Conservation (phyloP, 2,113 vertebrate species). For the Lycocorax pyrrhopterus region DNA sequence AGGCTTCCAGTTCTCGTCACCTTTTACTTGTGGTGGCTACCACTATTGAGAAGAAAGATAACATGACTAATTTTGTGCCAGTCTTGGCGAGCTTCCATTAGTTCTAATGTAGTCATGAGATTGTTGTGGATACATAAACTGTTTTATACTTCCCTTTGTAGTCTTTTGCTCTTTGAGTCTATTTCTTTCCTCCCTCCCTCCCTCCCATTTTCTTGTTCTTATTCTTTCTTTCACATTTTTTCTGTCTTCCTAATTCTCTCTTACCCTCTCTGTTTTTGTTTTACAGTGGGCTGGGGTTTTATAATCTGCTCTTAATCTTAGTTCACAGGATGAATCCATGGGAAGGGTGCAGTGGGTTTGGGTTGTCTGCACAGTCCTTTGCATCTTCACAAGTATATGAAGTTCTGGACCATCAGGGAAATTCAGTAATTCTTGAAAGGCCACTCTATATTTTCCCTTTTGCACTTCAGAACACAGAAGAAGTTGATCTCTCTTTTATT, state of each 20-base stretch:
- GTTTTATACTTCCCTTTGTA: neutral
- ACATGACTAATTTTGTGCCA: neutral
- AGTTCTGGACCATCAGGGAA: neutral
- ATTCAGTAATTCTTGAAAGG: neutral
- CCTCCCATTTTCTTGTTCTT: neutral
- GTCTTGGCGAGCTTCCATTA: neutral
- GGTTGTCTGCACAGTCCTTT: neutral
- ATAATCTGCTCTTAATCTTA: neutral
- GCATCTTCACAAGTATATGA: neutral
- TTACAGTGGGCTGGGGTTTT: neutral
- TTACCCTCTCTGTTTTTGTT: neutral
- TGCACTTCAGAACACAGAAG: neutral
- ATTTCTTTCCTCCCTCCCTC: neutral
- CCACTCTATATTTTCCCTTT: neutral
- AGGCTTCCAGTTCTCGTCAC: neutral
- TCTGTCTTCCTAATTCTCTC: neutral
- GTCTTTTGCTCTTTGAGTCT: neutral
- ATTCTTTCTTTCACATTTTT: too few species aligned
- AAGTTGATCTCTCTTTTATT: neutral
- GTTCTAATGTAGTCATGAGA: neutral
- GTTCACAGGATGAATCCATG: neutral
- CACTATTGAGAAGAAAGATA: neutral
- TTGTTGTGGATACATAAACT: neutral
- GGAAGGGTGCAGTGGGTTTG: neutral
- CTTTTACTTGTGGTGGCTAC: constrained; percentile 23